phyloP scores from a whole-genome alignment of 2,888 invertebrate genomes.

The Leptinotarsa juncta region DNA sequence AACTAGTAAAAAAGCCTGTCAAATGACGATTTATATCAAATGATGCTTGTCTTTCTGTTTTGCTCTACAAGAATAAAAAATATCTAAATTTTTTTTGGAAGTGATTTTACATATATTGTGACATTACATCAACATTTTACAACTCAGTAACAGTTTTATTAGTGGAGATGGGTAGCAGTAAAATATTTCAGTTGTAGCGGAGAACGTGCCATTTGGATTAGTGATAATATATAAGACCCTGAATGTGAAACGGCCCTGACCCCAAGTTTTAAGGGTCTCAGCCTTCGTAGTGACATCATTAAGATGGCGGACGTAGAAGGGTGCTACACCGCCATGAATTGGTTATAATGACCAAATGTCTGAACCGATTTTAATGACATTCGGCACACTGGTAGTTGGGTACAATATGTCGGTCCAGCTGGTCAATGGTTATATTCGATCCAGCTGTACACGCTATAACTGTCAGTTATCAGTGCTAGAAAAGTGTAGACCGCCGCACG shows the following conservation, averaged over 20 bases:
- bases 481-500: no score
- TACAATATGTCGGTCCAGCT: slow-evolving; percentile 19
- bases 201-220: background rate
- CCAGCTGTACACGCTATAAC: background rate
- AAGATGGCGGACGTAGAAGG: background rate
- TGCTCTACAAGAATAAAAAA: no score
- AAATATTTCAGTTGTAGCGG: background rate
- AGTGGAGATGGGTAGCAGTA: background rate
- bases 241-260: slow-evolving; percentile 20
- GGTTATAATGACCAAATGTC: slow-evolving; percentile 7
- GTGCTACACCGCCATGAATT: background rate
- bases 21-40: no score
- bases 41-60: no score
- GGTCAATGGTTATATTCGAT: background rate
- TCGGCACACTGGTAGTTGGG: slow-evolving; percentile 13
- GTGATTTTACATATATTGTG: no score
- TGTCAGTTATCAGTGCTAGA: no score
- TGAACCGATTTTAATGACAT: background rate
- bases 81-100: no score
- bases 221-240: slow-evolving; percentile 15
- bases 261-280: slow-evolving; percentile 19
- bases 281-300: slow-evolving; percentile 12
- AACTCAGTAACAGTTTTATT: no score
- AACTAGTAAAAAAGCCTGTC: no score
- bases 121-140: no score